A percentile compares a stretch with the other conserved stretches of the same genome.
Conservation (phyloP, 2,113 vertebrate genomes). For the Chaenogobius annularis region DNA sequence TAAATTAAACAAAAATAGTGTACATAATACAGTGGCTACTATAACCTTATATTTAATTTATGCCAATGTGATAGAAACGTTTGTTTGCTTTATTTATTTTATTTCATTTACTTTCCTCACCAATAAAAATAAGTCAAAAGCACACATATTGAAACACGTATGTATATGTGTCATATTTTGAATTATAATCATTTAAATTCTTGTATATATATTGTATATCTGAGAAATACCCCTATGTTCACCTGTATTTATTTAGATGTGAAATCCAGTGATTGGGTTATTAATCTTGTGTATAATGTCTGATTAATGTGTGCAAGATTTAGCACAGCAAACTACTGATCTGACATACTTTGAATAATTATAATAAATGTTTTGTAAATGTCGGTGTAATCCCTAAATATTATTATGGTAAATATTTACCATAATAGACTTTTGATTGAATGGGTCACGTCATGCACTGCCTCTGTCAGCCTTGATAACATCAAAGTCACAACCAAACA, state of each 20-base stretch:
- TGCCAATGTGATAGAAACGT: background rate
- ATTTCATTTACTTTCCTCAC: background rate
- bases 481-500: background rate
- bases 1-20: background rate
- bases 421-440: background rate
- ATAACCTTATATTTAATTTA: background rate
- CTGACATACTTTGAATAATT: background rate
- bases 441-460: background rate
- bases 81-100: too few species aligned
- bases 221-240: background rate
- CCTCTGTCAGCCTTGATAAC: slow-evolving; percentile 2
- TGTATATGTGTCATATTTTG: background rate
- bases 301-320: background rate
- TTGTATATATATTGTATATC: background rate
- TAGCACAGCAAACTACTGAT: background rate
- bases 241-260: background rate
- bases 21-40: background rate
- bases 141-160: background rate
- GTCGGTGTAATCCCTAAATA: too few species aligned
- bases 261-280: background rate
- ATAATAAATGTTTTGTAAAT: background rate
- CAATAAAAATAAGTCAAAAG: background rate
- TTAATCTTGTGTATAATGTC: background rate
- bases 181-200: background rate
- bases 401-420: background rate